These are phyloP conservation scores for Brachylomia viminalis DNA, from an alignment of 2,888 invertebrate genomes.

Conservation along the genomic window DNA sequence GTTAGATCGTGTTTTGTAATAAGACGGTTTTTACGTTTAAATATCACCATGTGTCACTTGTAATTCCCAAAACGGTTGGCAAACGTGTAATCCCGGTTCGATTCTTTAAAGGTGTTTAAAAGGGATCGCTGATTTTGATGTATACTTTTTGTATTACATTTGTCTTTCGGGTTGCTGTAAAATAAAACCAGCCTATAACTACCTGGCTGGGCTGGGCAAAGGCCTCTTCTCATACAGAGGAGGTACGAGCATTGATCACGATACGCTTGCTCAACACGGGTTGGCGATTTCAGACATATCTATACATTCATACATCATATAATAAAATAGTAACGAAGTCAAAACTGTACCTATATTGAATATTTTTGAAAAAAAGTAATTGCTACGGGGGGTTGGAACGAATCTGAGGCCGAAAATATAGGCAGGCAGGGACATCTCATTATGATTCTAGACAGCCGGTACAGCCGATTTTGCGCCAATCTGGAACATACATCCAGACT, in stretches of 20 bases:
- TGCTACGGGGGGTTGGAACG: not conserved
- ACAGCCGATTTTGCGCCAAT: too few species aligned
- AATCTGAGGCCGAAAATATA: not conserved
- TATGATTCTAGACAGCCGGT: too few species aligned
- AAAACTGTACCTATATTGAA: not conserved
- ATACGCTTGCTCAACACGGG: not conserved
- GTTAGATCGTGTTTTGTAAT: too few species aligned
- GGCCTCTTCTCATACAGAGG: not conserved
- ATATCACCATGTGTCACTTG: conserved; percentile 48
- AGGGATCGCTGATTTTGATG: conserved; percentile 10
- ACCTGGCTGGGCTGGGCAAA: not conserved
- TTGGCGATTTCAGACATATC: not conserved
- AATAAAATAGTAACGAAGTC: too few species aligned
- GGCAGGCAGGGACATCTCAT: too few species aligned
- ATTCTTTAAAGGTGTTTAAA: conserved; percentile 32
- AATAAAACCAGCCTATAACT: not conserved
- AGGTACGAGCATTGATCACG: not conserved
- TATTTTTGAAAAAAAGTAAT: not conserved
- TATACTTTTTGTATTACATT: not conserved
- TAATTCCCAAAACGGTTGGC: conserved; percentile 47
- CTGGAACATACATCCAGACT: too few species aligned
- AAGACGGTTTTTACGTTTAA: conserved; percentile 30
- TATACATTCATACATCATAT: not conserved
- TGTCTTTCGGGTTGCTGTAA: not conserved
- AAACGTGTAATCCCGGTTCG: conserved; percentile 32